Evolutionary conservation across 2,113 vertebrate species (phyloP).

Genomic region (Pseudonaja textilis): DNA sequence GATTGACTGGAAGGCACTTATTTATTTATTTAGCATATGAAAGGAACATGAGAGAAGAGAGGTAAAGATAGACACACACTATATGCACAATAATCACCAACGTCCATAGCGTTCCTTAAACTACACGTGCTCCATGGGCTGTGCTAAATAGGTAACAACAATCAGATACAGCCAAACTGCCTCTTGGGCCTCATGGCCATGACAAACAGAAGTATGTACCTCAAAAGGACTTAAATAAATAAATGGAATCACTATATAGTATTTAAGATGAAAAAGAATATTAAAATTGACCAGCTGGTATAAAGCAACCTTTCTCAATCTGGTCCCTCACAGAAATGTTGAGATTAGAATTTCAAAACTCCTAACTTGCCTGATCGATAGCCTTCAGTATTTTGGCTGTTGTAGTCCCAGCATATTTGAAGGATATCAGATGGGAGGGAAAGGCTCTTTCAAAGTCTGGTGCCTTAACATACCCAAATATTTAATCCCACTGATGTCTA

Average conservation of each 20-base stretch:
- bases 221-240: neutral
- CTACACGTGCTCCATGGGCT: neutral
- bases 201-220: neutral
- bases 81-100: neutral
- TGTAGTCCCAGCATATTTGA: neutral
- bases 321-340: neutral
- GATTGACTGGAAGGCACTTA: neutral
- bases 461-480: neutral
- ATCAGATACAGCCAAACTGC: neutral
- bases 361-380: neutral
- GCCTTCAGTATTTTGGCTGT: neutral
- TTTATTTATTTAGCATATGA: neutral
- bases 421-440: neutral
- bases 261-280: neutral
- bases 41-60: neutral
- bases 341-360: neutral
- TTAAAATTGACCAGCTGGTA: neutral
- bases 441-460: neutral
- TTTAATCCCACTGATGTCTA: neutral
- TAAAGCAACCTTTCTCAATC: neutral
- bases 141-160: neutral
- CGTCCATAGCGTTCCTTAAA: neutral
- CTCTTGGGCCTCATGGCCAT: neutral
- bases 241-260: neutral
- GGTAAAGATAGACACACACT: neutral